phyloP scores from a whole-genome alignment of 2,797 vertebrate genomes.

The Leptodactylus fallax region DNA sequence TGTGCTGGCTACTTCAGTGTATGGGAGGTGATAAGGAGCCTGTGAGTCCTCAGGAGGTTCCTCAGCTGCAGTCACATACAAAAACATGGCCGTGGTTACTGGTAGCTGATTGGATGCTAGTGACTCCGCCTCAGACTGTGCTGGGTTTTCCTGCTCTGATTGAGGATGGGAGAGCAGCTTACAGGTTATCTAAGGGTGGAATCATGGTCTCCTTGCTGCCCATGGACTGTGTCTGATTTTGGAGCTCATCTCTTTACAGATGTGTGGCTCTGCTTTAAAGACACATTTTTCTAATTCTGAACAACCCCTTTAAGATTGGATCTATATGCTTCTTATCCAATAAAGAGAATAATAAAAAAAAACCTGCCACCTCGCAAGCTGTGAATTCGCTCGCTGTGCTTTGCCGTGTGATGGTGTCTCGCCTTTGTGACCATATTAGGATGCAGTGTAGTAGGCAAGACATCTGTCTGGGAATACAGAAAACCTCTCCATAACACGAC shows the following conservation, averaged over 20 bases:
- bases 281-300: neutral
- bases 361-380: constrained; percentile 43
- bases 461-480: constrained; percentile 56
- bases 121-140: neutral
- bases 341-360: neutral
- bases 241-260: neutral
- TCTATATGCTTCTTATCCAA: constrained; percentile 13
- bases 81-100: neutral
- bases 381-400: constrained; percentile 48
- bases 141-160: neutral
- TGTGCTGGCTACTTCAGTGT: too few species aligned
- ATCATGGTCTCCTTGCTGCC: neutral
- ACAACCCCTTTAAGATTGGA: neutral
- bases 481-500: neutral
- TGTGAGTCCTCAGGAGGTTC: neutral
- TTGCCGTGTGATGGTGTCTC: constrained; percentile 19
- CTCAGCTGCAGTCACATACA: neutral
- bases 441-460: constrained; percentile 17
- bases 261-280: neutral
- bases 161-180: neutral
- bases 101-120: neutral
- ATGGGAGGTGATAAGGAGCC: too few species aligned
- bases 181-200: neutral
- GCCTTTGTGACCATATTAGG: constrained; percentile 67
- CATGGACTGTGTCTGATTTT: neutral